Conservation (phyloP, 2,797 vertebrate species). For the Melanotaenia parkinsoni region DNA sequence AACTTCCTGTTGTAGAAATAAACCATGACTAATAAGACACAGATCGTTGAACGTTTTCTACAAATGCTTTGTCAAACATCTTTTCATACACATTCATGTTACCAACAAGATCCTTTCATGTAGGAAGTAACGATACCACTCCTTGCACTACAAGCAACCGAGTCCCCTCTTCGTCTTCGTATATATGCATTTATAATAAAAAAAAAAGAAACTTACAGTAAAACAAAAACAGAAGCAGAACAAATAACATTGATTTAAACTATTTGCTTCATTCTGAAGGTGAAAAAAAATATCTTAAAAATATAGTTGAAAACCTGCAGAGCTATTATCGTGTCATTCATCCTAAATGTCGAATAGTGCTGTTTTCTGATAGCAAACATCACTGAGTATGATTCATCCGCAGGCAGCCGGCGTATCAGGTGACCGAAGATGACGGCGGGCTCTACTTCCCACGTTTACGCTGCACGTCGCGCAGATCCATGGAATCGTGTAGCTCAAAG, state of each 20-base stretch:
- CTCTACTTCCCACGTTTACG: slow-evolving; percentile 33
- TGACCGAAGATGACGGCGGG: slow-evolving; percentile 23
- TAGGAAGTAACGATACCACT: not conserved
- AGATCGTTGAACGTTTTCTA: not conserved
- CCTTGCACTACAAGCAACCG: slow-evolving; percentile 16
- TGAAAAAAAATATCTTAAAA: slow-evolving; percentile 32
- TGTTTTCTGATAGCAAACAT: slow-evolving; percentile 19
- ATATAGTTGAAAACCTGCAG: slow-evolving; percentile 41
- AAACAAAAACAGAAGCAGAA: slow-evolving; percentile 31
- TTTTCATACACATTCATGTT: slow-evolving; percentile 16
- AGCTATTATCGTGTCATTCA: slow-evolving; percentile 28
- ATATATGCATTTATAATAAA: not conserved
- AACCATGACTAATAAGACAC: not conserved
- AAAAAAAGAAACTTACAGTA: not conserved
- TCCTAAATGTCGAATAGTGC: slow-evolving; percentile 27
- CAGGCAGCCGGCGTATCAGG: slow-evolving; percentile 24
- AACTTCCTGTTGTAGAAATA: not conserved
- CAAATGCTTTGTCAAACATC: not conserved
- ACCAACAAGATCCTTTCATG: slow-evolving; percentile 11
- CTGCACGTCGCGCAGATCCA: slow-evolving; percentile 25
- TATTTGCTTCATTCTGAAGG: slow-evolving; percentile 23
- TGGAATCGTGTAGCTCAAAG: slow-evolving; percentile 53
- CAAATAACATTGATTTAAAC: slow-evolving; percentile 26
- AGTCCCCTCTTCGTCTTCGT: not conserved
- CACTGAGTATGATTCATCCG: slow-evolving; percentile 35